Evolutionary conservation across 2,113 vertebrate genomes (phyloP).

Genomic region (Psophia crepitans): DNA sequence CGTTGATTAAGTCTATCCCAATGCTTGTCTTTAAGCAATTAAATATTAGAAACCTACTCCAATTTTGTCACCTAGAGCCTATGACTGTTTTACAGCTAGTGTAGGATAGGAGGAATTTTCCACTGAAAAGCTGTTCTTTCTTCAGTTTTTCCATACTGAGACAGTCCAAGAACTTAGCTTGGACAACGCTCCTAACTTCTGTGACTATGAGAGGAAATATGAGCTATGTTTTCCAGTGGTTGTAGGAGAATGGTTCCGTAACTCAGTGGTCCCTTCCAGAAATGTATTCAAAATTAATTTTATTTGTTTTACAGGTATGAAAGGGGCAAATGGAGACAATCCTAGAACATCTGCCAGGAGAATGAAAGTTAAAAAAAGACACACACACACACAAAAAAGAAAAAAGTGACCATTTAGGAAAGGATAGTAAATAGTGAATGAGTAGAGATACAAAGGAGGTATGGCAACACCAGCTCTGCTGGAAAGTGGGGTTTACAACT

Average conservation of each 20-base stretch:
- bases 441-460: background rate
- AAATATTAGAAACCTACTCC: background rate
- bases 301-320: background rate
- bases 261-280: background rate
- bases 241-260: background rate
- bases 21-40: background rate
- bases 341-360: background rate
- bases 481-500: background rate
- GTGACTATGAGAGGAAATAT: background rate
- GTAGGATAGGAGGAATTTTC: background rate
- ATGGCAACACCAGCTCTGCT: background rate
- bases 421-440: background rate
- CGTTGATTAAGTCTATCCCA: background rate
- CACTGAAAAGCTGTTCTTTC: background rate
- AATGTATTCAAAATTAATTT: background rate
- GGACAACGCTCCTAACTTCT: background rate
- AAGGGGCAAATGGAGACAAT: background rate
- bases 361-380: background rate
- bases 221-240: background rate
- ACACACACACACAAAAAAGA: background rate
- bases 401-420: background rate
- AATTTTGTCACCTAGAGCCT: background rate
- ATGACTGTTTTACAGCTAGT: background rate
- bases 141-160: background rate
- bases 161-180: background rate